phyloP scores from a whole-genome alignment of 2,888 invertebrate species.

The Hypomecis atomaria region DNA sequence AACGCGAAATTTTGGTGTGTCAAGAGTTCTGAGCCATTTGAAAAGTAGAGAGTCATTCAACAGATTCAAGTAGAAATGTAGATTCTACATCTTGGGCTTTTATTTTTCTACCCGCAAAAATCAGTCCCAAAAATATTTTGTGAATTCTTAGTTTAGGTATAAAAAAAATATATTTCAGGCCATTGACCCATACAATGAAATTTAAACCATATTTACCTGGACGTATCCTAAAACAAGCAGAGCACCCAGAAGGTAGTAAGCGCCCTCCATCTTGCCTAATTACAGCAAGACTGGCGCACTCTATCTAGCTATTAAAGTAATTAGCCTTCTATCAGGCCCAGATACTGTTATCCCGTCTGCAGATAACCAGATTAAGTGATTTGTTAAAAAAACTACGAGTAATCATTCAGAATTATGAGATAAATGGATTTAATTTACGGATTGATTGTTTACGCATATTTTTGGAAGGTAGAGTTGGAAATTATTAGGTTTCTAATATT shows the following conservation, averaged over 20 bases:
- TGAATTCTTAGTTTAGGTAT: too few relatives aligned
- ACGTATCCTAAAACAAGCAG: slow-evolving; percentile 50
- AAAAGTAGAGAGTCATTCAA: too few relatives aligned
- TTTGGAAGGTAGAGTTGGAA: background rate
- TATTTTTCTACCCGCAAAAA: background rate
- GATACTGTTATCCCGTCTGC: slow-evolving; percentile 12
- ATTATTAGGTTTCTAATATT: background rate
- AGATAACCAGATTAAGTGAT: slow-evolving; percentile 10
- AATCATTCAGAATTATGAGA: slow-evolving; percentile 10
- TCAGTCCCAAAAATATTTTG: background rate
- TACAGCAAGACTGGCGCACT: slow-evolving; percentile 19
- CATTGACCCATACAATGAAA: too few relatives aligned
- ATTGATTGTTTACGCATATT: background rate
- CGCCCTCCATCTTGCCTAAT: slow-evolving; percentile 48
- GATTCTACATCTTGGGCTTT: too few relatives aligned
- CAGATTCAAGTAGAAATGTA: too few relatives aligned
- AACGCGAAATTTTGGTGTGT: too few relatives aligned
- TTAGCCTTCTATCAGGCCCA: slow-evolving; percentile 5
- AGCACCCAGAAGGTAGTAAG: slow-evolving; percentile 46
- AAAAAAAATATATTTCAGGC: too few relatives aligned
- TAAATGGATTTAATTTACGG: background rate
- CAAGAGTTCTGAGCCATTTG: too few relatives aligned
- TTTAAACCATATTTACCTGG: slow-evolving; percentile 47
- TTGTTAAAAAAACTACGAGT: slow-evolving; percentile 9
- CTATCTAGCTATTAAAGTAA: slow-evolving; percentile 21